Base-by-base conservation (phyloP, 1,140 invertebrate species). In the Drosophila ananassae region DNA sequence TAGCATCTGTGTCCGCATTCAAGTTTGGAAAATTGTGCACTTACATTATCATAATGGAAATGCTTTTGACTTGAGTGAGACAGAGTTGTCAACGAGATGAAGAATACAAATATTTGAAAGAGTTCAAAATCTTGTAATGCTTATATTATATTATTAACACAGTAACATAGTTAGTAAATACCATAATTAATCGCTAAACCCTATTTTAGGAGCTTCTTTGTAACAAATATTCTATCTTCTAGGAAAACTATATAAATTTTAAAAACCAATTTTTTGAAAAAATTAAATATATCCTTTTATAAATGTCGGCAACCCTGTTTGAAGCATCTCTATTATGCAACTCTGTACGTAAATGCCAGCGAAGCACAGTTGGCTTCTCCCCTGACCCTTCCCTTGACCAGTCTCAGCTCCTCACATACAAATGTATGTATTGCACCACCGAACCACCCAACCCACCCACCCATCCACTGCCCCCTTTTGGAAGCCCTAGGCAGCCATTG, bases 21-120 rank as follows among this genome's bases (percentile, higher is more conserved):
- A 79, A 89, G 82, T 87, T 87, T 83, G 60, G 48, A 87, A 69
- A 87, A 87, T 89, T 82, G 83, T 83, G 83, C 83, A 89, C 79
- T 87, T 87, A 87, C 83, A 87, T 87, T 87, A 87, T 87, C 83
- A 89, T 87, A 87, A 89, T 87, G 83, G 76, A 89, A 87, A 87
- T 79, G 82, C 55, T 83, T 89, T 83, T 89, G 83, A 87, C 83
- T 89, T 83, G 83, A 89, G 68, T 55, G 69, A 54, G 17, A 25
- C 69, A 89, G 82, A 63, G 83, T 82, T 87, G 81, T 46, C 82
- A 62, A 48, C 21, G 6, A 21, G 5, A 44, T 44, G 13, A 5
- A 13, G 0, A n/a, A 7, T 6, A 10, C 3, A 2, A 32, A 32
- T 6, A 2, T 39, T 8, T 58, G 2, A 28, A 28, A 28, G 1